Percentiles rank a stretch among this genome's conserved stretches.
phyloP scores from a whole-genome alignment of 2,797 vertebrate species.

The Mormyrus proboscirostris region DNA sequence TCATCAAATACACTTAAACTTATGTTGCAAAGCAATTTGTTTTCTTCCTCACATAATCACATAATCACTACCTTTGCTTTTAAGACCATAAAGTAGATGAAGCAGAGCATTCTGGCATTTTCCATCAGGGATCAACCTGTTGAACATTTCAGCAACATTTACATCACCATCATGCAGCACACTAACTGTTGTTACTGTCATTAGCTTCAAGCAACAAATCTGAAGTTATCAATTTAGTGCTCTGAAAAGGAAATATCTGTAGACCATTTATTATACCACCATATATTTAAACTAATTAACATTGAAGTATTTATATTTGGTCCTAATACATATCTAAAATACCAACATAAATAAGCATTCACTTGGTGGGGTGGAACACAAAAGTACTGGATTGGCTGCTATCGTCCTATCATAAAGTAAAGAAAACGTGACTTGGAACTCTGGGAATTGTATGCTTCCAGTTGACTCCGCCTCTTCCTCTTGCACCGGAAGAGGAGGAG shows the following conservation, averaged over 20 bases:
- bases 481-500: constrained; percentile 41
- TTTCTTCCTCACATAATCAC: neutral
- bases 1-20: neutral
- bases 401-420: neutral
- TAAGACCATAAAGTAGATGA: neutral
- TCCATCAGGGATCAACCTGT: neutral
- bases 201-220: neutral
- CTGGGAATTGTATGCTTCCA: constrained; percentile 40
- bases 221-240: neutral
- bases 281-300: neutral
- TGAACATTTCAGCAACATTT: neutral
- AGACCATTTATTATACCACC: neutral
- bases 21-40: neutral
- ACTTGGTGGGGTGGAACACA: neutral
- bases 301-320: neutral
- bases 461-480: constrained; percentile 38
- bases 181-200: neutral
- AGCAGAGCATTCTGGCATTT: neutral
- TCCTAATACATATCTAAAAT: neutral
- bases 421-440: constrained; percentile 26
- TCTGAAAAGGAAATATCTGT: neutral
- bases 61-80: neutral
- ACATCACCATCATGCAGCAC: neutral
- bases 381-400: constrained; percentile 15
- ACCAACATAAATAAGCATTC: neutral